These are phyloP conservation scores for Gymnodraco acuticeps DNA, from an alignment of 2,797 vertebrate species.

Conservation along the genomic window DNA sequence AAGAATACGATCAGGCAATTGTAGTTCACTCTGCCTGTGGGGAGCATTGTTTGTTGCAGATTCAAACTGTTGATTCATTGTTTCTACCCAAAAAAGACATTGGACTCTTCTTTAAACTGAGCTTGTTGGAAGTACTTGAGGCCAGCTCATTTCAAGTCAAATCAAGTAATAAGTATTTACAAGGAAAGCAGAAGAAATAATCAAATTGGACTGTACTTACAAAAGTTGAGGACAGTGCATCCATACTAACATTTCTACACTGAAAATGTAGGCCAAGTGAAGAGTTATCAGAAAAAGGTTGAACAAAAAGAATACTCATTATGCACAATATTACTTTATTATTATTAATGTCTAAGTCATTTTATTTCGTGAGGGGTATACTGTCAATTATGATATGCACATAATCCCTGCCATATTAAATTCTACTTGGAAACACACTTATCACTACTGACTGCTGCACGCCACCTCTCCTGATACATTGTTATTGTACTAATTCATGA, in stretches of 20 bases:
- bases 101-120: conserved; percentile 25
- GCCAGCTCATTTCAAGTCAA: background rate
- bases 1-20: conserved; percentile 25
- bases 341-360: background rate
- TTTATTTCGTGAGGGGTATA: background rate
- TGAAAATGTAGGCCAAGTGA: background rate
- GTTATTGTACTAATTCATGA: conserved; percentile 38
- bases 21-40: conserved; percentile 19
- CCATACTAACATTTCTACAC: background rate
- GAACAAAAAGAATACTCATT: background rate
- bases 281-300: background rate
- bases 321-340: background rate
- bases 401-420: background rate
- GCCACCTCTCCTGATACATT: background rate
- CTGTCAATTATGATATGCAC: too few species aligned
- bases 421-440: background rate
- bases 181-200: background rate
- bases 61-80: conserved; percentile 41
- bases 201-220: background rate
- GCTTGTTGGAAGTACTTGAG: background rate
- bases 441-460: background rate
- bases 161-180: background rate
- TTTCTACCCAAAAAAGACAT: conserved; percentile 24
- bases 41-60: conserved; percentile 49
- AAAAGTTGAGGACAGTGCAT: too few species aligned